Base-by-base conservation (phyloP, 2,797 vertebrate species). In the Lindbergichthys nudifrons region DNA sequence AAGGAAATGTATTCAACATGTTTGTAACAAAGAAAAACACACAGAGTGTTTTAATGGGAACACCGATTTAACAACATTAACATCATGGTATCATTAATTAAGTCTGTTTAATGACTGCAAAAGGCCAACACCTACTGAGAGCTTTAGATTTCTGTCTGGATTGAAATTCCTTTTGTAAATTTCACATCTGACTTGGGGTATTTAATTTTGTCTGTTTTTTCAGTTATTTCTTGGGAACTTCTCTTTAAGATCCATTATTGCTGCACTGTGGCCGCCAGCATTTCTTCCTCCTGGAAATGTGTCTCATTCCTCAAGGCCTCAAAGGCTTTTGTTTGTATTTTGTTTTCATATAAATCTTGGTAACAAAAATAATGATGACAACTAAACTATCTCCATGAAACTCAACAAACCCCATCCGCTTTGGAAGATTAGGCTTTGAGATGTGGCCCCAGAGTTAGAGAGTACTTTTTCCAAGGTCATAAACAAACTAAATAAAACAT, bases 1-100 rank as follows among this genome's bases (percentile, higher is more conserved):
- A 10, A 19, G 41, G 16, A 77, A 86, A 81, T 64, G 15, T 32
- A 47, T 61, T 70, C 61, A 72, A 62, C 39, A 52, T 73, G 65
- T 70, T 48, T 45, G 16, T 39, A 16, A 60, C 51, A 50, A 65
- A 57, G 32, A 19, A 54, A 26, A 30, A 48, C 21, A 68, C 68
- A 54, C 23, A 5, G 43, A 32, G 30, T 23, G 47, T 67, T 60
- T 64, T 61, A 10, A 52, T 47, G 51, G 48, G 5, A 69, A 60
- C n/a, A 18, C 2, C 57, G 59, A 56, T n/a, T 7, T 3, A 43
- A 42, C 10, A 63, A 53, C 3, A 66, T 14, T 7, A 63, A 50
- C 3, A 66, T 14, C 3, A 66, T 14, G 48, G 23, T 23, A 19
- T 43, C 19, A 56, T 51, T 63, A 23, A 65, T 56, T 56, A 13